These are phyloP conservation scores for Platerodrilus igneus DNA, from an alignment of 2,888 invertebrate genomes.

Conservation along the genomic window DNA sequence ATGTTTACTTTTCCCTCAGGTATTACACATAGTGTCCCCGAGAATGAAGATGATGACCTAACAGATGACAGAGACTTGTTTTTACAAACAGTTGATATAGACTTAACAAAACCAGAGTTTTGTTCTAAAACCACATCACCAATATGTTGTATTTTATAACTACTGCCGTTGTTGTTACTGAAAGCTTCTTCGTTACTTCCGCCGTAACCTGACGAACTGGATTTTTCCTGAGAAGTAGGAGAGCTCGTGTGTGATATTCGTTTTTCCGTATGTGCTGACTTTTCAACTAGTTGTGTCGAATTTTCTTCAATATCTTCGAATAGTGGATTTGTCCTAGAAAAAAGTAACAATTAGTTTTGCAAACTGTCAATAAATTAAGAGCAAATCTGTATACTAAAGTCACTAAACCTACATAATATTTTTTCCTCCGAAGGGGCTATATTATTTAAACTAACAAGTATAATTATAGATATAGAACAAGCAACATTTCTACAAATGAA, in stretches of 20 bases:
- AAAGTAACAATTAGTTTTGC: too few species aligned
- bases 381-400: too few species aligned
- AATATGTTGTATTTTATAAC: constrained; percentile 32
- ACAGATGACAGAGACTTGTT: constrained; percentile 36
- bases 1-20: constrained; percentile 49
- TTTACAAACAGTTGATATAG: constrained; percentile 37
- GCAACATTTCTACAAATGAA: too few species aligned
- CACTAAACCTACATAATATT: too few species aligned
- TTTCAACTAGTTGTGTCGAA: constrained; percentile 11
- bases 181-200: constrained; percentile 38
- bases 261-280: constrained; percentile 4
- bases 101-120: constrained; percentile 44
- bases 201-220: constrained; percentile 46
- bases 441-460: too few species aligned
- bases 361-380: too few species aligned
- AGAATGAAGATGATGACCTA: constrained; percentile 33
- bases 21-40: constrained; percentile 46
- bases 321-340: constrained; percentile 45
- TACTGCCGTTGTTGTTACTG: constrained; percentile 33
- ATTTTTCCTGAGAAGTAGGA: constrained; percentile 37
- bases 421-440: too few species aligned
- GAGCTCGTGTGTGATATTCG: constrained; percentile 24
- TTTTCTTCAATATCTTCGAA: constrained; percentile 38
- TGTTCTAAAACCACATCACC: constrained; percentile 43
- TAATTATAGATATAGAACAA: too few species aligned